Evolutionary conservation across 2,888 invertebrate genomes (phyloP).

Genomic region (Onchidella celtica): DNA sequence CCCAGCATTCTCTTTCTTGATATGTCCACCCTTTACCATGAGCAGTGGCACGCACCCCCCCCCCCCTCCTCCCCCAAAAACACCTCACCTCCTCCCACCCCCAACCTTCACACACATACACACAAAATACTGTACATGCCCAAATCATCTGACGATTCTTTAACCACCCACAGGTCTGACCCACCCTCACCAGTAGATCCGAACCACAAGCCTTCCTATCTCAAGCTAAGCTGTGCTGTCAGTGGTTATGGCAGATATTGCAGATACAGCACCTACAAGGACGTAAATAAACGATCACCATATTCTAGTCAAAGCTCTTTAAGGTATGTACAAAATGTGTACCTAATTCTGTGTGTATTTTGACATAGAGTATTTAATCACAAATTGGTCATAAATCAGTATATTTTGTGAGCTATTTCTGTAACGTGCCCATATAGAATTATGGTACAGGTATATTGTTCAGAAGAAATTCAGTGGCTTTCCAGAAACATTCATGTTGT

Average conservation of each 20-base stretch:
- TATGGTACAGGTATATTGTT: too few relatives aligned
- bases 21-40: too few relatives aligned
- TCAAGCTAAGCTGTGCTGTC: slow-evolving; percentile 75
- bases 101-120: slow-evolving; percentile 12
- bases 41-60: too few relatives aligned
- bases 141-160: too few relatives aligned
- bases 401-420: neutral
- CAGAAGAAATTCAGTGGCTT: too few relatives aligned
- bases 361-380: neutral
- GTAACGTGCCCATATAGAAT: too few relatives aligned
- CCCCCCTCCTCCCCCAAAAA: slow-evolving; percentile 28
- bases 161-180: too few relatives aligned
- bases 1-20: too few relatives aligned
- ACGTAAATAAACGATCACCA: slow-evolving; percentile 71
- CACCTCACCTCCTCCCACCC: slow-evolving; percentile 48
- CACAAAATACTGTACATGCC: too few relatives aligned
- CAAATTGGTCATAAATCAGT: too few relatives aligned
- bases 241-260: slow-evolving; percentile 76
- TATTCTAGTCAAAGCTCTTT: slow-evolving; percentile 72
- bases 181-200: slow-evolving; percentile 59
- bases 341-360: neutral
- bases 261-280: slow-evolving; percentile 69
- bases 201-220: slow-evolving; percentile 73
- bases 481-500: too few relatives aligned
- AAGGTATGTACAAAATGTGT: too few relatives aligned